Percentiles rank a stretch among this genome's conserved stretches.
Evolutionary conservation across 2,113 vertebrate genomes (phyloP).

Genomic region (Crotalus horridus): DNA sequence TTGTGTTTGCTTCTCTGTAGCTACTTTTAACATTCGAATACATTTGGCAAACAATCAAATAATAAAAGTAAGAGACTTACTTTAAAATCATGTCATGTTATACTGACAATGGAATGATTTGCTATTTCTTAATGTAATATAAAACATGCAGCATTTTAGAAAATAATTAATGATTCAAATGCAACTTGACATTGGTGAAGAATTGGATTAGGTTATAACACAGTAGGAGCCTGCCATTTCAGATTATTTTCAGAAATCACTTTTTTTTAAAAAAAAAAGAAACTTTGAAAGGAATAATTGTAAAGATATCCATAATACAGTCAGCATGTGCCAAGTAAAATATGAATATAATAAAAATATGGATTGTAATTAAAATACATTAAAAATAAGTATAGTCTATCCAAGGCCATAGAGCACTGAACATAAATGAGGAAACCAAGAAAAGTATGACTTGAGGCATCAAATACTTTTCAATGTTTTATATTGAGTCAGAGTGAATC

Average conservation of each 20-base stretch:
- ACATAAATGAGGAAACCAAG: slow-evolving; percentile 12
- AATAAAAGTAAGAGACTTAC: neutral
- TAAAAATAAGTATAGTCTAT: neutral
- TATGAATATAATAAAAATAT: slow-evolving; percentile 5
- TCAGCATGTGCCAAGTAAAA: neutral
- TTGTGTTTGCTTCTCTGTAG: neutral
- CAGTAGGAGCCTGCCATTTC: neutral
- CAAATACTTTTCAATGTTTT: neutral
- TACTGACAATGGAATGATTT: neutral
- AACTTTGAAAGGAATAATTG: neutral
- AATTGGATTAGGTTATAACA: neutral
- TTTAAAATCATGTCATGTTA: neutral
- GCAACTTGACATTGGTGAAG: neutral
- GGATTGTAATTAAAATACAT: neutral
- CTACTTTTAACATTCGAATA: slow-evolving; percentile 3
- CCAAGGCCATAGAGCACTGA: neutral
- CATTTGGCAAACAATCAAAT: neutral
- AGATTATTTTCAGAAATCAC: neutral
- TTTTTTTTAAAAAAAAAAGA: neutral
- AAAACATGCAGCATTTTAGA: neutral
- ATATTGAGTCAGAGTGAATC: neutral
- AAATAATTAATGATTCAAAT: neutral
- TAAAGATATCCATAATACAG: neutral
- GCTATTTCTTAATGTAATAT: neutral
- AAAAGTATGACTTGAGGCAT: slow-evolving; percentile 18